A percentile compares a stretch with the other conserved stretches of the same genome.
Conservation (phyloP, 2,888 invertebrate species). For the Ypsolopha sequella region DNA sequence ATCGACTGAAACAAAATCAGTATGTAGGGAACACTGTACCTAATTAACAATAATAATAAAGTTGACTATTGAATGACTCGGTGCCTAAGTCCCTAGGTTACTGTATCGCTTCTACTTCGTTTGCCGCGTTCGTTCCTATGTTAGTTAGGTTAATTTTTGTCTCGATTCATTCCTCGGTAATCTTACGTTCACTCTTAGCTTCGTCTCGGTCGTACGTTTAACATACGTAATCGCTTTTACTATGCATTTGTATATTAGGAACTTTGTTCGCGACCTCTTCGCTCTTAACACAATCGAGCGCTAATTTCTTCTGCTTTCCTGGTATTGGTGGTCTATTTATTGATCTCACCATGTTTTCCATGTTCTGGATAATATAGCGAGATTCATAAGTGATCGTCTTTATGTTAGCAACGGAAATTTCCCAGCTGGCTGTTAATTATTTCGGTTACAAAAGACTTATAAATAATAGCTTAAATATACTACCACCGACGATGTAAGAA, state of each 20-base stretch:
- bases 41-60: conserved; percentile 39
- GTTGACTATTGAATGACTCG: conserved; percentile 35
- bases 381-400: too few relatives aligned
- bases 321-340: too few relatives aligned
- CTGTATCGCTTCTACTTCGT: conserved; percentile 29
- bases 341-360: too few relatives aligned
- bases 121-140: conserved; percentile 51
- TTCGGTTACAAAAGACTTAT: conserved; percentile 38
- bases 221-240: conserved; percentile 16
- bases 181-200: conserved; percentile 12
- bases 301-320: too few relatives aligned
- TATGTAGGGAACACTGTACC: conserved; percentile 52
- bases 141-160: conserved; percentile 56
- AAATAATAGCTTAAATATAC: conserved; percentile 37
- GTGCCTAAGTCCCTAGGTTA: conserved; percentile 52
- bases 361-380: too few relatives aligned
- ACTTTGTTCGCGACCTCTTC: neutral
- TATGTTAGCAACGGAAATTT: neutral
- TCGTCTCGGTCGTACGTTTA: conserved; percentile 24
- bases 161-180: conserved; percentile 55
- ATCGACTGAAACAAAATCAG: conserved; percentile 52
- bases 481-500: conserved; percentile 55
- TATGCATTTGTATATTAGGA: conserved; percentile 8
- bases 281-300: too few relatives aligned
- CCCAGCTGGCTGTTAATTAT: conserved; percentile 12